These are phyloP conservation scores for Drosophila guanche DNA, from an alignment of 1,140 invertebrate species.

Conservation along the genomic window DNA sequence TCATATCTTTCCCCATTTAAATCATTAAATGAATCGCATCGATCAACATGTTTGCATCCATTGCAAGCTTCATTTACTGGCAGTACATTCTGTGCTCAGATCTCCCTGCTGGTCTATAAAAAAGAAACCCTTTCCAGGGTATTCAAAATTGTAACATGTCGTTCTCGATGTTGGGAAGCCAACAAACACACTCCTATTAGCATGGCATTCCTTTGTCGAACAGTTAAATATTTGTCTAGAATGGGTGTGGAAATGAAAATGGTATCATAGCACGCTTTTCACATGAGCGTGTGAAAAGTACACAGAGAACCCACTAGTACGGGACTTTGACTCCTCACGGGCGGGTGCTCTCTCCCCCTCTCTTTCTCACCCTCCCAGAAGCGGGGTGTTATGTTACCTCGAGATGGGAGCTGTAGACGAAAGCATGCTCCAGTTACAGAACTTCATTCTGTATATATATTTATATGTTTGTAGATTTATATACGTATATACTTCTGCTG, in stretches of 20 bases:
- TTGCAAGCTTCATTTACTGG: too few relatives aligned
- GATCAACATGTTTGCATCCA: too few relatives aligned
- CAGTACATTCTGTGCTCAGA: not conserved
- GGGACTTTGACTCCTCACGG: not conserved
- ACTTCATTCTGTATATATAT: slow-evolving; percentile 10
- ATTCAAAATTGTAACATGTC: slow-evolving; percentile 22
- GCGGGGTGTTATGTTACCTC: slow-evolving; percentile 28
- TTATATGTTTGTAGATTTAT: not conserved
- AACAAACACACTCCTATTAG: slow-evolving; percentile 2
- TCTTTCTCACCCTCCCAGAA: not conserved
- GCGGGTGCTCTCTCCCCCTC: slow-evolving; percentile 26
- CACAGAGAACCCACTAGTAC: slow-evolving; percentile 37
- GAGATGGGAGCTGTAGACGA: slow-evolving; percentile 15
- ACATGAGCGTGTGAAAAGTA: slow-evolving; percentile 70
- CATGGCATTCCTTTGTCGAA: slow-evolving; percentile 44
- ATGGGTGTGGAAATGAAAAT: slow-evolving; percentile 43
- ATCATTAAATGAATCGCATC: too few relatives aligned
- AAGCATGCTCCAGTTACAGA: slow-evolving; percentile 65
- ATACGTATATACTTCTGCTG: too few relatives aligned
- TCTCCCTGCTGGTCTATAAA: too few relatives aligned
- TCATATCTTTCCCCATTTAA: too few relatives aligned
- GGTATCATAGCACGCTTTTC: slow-evolving; percentile 71
- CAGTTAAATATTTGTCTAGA: slow-evolving; percentile 65
- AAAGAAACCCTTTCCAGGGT: not conserved
- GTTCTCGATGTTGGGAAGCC: not conserved